A percentile compares a stretch with the other conserved stretches of the same genome.
Conservation (phyloP, 2,113 vertebrate species). For the Tachuris rubrigastra region DNA sequence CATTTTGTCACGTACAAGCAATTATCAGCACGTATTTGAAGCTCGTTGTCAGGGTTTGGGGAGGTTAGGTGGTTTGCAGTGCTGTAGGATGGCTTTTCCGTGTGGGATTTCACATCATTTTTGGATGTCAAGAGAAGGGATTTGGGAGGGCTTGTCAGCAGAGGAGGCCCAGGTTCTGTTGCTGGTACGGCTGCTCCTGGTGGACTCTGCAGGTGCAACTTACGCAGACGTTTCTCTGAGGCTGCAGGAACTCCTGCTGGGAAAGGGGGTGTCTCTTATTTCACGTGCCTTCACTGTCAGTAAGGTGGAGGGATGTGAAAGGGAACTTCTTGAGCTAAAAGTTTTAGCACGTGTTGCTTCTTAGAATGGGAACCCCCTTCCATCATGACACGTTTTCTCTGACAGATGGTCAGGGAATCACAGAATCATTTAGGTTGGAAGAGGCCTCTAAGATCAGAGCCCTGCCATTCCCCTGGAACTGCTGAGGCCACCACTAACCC, state of each 20-base stretch:
- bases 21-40: background rate
- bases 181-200: rapidly evolving
- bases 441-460: background rate
- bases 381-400: rapidly evolving
- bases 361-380: background rate
- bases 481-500: background rate
- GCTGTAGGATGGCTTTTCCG: background rate
- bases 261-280: background rate
- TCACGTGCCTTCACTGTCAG: background rate
- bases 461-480: background rate
- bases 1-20: background rate
- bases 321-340: background rate
- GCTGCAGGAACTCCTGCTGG: background rate
- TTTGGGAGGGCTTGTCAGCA: background rate
- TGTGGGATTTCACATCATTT: background rate
- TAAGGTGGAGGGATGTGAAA: background rate
- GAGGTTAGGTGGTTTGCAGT: background rate
- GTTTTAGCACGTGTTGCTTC: rapidly evolving
- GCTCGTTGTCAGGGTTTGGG: background rate
- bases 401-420: background rate
- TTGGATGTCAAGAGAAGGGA: background rate
- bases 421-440: background rate
- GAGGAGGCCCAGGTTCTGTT: background rate
- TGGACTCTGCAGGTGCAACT: background rate
- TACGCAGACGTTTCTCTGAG: background rate